A percentile compares a stretch with the other conserved stretches of the same genome.
These are phyloP conservation scores for Rhyzopertha dominica DNA, from an alignment of 1,140 invertebrate species.

Conservation along the genomic window DNA sequence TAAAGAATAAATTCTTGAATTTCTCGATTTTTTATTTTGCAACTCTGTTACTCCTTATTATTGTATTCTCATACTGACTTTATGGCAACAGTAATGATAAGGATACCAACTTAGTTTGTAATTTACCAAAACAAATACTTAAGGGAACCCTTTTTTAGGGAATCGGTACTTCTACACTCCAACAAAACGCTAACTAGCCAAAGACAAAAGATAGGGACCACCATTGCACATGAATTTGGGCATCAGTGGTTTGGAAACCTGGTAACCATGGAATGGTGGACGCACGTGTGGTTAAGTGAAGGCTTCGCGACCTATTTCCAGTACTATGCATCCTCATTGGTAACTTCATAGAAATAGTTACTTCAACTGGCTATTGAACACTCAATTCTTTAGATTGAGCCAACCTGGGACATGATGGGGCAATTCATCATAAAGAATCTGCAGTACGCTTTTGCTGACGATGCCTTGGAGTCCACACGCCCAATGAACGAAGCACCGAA, in stretches of 20 bases:
- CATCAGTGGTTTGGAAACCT: slow-evolving; percentile 68
- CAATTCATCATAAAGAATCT: slow-evolving; percentile 60
- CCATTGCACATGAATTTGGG: slow-evolving; percentile 56
- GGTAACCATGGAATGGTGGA: slow-evolving; percentile 53
- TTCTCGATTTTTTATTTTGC: too few relatives aligned
- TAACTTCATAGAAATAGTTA: slow-evolving; percentile 3
- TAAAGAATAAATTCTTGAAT: too few relatives aligned
- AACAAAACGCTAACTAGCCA: too few relatives aligned
- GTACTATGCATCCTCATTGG: slow-evolving; percentile 21
- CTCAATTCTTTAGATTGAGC: slow-evolving; percentile 4
- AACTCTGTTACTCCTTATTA: too few relatives aligned
- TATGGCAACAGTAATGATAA: too few relatives aligned
- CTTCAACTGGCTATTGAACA: background rate
- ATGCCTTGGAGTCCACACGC: slow-evolving; percentile 45
- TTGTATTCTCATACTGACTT: too few relatives aligned
- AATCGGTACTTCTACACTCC: slow-evolving; percentile 51
- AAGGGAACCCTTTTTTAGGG: too few relatives aligned
- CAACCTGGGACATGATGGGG: slow-evolving; percentile 26
- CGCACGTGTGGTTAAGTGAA: slow-evolving; percentile 47
- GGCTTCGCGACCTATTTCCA: slow-evolving; percentile 47
- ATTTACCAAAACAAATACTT: too few relatives aligned
- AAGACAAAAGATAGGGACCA: slow-evolving; percentile 47
- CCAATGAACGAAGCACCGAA: too few relatives aligned
- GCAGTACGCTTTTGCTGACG: slow-evolving; percentile 59
- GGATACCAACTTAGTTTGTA: too few relatives aligned